Evolutionary conservation across 2,888 invertebrate species (phyloP), one percentile per base, ranked within the genome.

Genomic region (Chloroclystis v-ata): DNA sequence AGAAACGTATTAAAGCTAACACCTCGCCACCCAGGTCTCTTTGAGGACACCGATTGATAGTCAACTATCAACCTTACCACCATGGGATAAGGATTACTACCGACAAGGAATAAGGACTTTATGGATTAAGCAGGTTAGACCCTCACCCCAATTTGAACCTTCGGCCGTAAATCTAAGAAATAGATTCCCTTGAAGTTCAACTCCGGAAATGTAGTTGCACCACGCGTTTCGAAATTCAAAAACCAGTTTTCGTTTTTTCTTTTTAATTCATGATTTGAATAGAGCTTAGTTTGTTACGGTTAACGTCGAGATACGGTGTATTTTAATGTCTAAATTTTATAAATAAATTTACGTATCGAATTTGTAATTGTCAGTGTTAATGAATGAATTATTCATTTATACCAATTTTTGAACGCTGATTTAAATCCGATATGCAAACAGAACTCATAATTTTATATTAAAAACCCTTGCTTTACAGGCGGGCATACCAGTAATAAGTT

Each of bases 1-100:
- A 85, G 67, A 81, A 84, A 82, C 76, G 69, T 81, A 85, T 86
- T 86, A 85, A 67, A 72, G 42, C 67, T 67, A 72, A 78, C 77
- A 75, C 79, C 73, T 72, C 69, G 56, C 79, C 79, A 75, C 80
- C 79, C 65, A 68, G 57, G 47, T 43, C 40, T 49, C 56, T 62
- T 59, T 59, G 54, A 55, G 46, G 30, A 37, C 38, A 42, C 54
- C 54, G 54, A 52, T 6, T 13, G 46, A 37, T 41, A 52, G 20
- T 9, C 38, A 8, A 60, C 49, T 59, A 48, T 49, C 24, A 46
- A 59, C 62, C 50, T 44, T 59, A 61, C 46, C n/a, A 28, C 14
- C 26, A 10, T 14, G n/a, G 7, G 3, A 35, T 35, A 35, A 11
- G 20, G 20, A 20, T 20, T 6, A 29, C 9, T 50, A 54, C 28